Base-by-base conservation (phyloP, 1,140 invertebrate species). In the Drosophila rhopaloa region DNA sequence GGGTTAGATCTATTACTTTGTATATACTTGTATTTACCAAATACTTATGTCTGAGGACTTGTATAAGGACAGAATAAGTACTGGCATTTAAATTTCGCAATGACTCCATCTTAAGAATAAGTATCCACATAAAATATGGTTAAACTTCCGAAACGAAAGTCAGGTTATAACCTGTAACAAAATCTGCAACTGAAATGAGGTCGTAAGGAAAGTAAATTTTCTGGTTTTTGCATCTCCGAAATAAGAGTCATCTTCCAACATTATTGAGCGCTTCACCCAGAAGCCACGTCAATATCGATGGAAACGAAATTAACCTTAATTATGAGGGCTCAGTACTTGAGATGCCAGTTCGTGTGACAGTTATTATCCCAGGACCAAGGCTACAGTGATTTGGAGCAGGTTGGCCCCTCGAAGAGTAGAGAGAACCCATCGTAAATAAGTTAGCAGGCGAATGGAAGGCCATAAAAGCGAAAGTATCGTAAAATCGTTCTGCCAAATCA, bases 221-320 rank as follows among this genome's bases (percentile, higher is more conserved):
- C 10, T 10, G 47, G 38, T 62, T 68, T 65, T 46, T 65, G 60
- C 60, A 66, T 65, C 16, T 14, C 14, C 37, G 9, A 38, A 32
- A 24, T 29, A 24, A 24, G 24, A 47, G 44, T 24, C 56, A 24
- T 43, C 37, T 13, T n/a, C 14, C 6, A 32, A 41, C 29, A 63
- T 63, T 35, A 27, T 63, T 35, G 16, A 29, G 32, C 16, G 16
- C 27, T 44, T 13, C 10, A 4, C 35, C 29, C 47, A 37, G 4
- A 27, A 53, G 65, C 32, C 59, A 76, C 73, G 53, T 61, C 71
- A 81, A 81, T 71, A 83, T 82, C 80, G 81, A 82, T 81, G 70
- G 71, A 62, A 56, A 35, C 55, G 14, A 57, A 71, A 71, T 81
- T 82, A 59, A 74, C 67, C 58, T 59, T 78, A 82, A 81, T 81